These are phyloP conservation scores for Pandion haliaetus DNA, from an alignment of 2,113 vertebrate genomes.

Conservation along the genomic window DNA sequence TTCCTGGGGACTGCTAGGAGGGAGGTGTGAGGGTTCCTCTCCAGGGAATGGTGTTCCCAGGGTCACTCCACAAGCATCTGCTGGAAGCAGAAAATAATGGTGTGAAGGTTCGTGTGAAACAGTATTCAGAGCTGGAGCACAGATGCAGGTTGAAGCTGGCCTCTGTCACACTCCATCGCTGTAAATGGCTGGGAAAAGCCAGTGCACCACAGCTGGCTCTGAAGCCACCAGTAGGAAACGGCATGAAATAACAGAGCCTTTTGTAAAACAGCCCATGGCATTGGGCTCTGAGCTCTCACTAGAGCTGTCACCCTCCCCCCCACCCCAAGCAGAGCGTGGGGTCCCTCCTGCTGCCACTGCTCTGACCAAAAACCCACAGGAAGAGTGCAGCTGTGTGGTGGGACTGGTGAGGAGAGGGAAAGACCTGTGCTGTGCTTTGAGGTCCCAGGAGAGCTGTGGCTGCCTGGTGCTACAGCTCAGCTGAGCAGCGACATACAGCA, in stretches of 20 bases:
- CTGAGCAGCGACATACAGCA: background rate
- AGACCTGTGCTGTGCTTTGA: background rate
- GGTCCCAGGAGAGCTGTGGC: background rate
- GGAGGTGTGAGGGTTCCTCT: background rate
- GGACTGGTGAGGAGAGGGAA: background rate
- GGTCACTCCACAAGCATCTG: background rate
- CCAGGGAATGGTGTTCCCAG: background rate
- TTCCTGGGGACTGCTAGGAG: background rate
- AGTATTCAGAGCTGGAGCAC: background rate
- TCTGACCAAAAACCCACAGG: background rate
- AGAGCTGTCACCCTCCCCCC: background rate
- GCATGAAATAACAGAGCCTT: background rate
- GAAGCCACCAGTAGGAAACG: background rate
- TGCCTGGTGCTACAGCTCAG: background rate
- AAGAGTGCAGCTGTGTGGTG: background rate
- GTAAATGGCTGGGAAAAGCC: background rate
- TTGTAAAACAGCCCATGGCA: background rate
- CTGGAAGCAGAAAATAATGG: background rate
- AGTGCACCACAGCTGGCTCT: background rate
- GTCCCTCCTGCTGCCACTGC: background rate
- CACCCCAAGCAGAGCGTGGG: background rate
- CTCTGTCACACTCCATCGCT: background rate
- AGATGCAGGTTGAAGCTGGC: background rate
- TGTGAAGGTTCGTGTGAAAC: background rate
- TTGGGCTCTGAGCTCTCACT: background rate